Conservation (phyloP, 1,140 invertebrate genomes). For the Lepidurus couesii region DNA sequence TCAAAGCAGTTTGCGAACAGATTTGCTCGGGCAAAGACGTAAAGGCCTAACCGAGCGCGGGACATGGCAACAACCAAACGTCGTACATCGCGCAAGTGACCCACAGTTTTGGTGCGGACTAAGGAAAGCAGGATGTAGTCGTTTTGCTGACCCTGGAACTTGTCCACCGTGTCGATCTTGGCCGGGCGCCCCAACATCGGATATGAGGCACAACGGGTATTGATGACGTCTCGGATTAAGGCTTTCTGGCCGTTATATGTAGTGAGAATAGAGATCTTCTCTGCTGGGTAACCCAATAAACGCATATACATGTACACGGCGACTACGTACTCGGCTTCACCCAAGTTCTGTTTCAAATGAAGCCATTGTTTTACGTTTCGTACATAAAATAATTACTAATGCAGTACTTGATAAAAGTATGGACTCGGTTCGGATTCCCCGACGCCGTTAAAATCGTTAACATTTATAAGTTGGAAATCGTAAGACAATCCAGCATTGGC, state of each 20-base stretch:
- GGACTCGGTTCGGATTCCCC: constrained; percentile 97
- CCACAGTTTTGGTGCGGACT: constrained; percentile 91
- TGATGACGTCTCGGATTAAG: constrained; percentile 91
- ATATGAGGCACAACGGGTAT: constrained; percentile 89
- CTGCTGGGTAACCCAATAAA: constrained; percentile 90
- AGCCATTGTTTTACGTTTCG: constrained; percentile 7
- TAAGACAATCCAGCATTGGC: constrained; percentile 88
- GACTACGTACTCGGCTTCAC: constrained; percentile 97
- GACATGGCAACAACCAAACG: constrained; percentile 97
- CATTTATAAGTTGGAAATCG: constrained; percentile 95
- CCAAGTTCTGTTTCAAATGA: constrained; percentile 70
- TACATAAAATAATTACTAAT: constrained; percentile 24
- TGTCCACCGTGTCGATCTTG: constrained; percentile 83
- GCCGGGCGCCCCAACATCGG: constrained; percentile 64
- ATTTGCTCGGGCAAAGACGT: constrained; percentile 86
- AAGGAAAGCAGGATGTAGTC: constrained; percentile 95
- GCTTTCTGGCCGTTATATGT: constrained; percentile 99
- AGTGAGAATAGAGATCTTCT: constrained; percentile 97
- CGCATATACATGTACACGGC: constrained; percentile 99
- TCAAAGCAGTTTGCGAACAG: constrained; percentile 97
- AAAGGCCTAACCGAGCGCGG: constrained; percentile 91
- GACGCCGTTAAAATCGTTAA: constrained; percentile 92
- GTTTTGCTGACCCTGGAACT: constrained; percentile 99
- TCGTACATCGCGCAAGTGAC: constrained; percentile 91
- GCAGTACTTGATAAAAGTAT: constrained; percentile 87